These are phyloP conservation scores for Huso huso DNA, from an alignment of 2,797 vertebrate genomes.

Conservation along the genomic window DNA sequence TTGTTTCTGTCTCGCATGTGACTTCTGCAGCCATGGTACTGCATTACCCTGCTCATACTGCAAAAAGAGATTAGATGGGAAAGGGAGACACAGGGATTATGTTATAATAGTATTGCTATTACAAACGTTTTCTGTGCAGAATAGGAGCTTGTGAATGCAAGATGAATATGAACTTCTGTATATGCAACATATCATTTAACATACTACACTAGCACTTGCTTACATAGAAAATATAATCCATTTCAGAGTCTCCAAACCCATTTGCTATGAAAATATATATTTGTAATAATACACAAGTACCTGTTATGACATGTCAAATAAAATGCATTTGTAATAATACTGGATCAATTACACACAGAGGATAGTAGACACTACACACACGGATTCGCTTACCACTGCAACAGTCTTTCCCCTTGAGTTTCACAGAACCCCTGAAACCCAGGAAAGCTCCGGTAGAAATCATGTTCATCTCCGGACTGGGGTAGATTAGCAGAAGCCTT, in stretches of 20 bases:
- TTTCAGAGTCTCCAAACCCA: too few relatives aligned
- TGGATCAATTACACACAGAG: too few relatives aligned
- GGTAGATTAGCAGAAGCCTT: conserved; percentile 79
- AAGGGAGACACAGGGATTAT: too few relatives aligned
- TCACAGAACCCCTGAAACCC: conserved; percentile 81
- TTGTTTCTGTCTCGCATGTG: conserved; percentile 66
- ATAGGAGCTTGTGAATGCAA: too few relatives aligned
- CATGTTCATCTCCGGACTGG: conserved; percentile 83
- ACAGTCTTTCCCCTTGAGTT: conserved; percentile 71
- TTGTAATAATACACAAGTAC: not conserved
- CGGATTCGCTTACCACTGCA: conserved; percentile 66
- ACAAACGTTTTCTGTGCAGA: too few relatives aligned
- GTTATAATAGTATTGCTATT: too few relatives aligned
- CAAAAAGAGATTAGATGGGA: conserved; percentile 4
- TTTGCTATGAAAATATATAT: too few relatives aligned
- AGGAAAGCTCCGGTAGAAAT: conserved; percentile 90
- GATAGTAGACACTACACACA: too few relatives aligned
- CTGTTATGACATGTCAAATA: conserved; percentile 7
- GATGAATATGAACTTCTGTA: too few relatives aligned
- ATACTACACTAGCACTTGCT: too few relatives aligned
- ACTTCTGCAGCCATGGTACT: conserved; percentile 81
- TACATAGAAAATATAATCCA: too few relatives aligned
- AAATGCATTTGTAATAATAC: not conserved
- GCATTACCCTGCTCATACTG: conserved; percentile 92
- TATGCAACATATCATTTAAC: too few relatives aligned